Conservation (phyloP, 2,888 invertebrate species). For the Ormia ochracea region DNA sequence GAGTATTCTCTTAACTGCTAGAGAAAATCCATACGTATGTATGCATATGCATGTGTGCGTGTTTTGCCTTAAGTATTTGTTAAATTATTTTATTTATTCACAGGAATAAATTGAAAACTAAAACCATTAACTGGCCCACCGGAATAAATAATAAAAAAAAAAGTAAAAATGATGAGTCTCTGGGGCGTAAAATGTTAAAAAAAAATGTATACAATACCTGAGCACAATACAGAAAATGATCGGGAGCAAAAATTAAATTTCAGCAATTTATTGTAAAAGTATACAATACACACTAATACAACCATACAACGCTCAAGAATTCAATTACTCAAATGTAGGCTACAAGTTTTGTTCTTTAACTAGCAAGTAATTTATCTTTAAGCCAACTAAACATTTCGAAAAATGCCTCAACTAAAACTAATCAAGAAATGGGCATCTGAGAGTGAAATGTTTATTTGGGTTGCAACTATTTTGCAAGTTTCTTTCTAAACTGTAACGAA, state of each 20-base stretch:
- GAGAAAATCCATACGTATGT: no score
- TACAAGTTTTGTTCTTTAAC: not conserved
- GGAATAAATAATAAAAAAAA: not conserved
- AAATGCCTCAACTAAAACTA: no score
- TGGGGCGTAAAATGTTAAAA: not conserved
- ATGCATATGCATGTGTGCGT: not conserved
- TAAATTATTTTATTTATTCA: slow-evolving; percentile 17
- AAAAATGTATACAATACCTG: not conserved
- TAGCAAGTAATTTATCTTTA: no score
- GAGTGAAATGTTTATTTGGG: not conserved
- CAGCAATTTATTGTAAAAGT: not conserved
- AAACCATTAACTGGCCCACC: slow-evolving; percentile 15
- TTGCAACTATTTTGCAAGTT: not conserved
- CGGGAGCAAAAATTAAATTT: not conserved
- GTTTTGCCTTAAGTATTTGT: slow-evolving; percentile 12
- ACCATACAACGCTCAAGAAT: no score
- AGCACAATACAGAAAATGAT: not conserved
- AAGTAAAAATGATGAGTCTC: slow-evolving; percentile 3
- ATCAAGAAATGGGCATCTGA: no score
- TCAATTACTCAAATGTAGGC: not conserved
- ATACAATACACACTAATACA: not conserved
- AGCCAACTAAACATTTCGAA: no score
- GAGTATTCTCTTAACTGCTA: slow-evolving; percentile 14
- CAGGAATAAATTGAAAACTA: not conserved
- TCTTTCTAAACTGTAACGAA: not conserved